phyloP scores from a whole-genome alignment of 2,113 vertebrate genomes.

The Phodopus roborovskii region DNA sequence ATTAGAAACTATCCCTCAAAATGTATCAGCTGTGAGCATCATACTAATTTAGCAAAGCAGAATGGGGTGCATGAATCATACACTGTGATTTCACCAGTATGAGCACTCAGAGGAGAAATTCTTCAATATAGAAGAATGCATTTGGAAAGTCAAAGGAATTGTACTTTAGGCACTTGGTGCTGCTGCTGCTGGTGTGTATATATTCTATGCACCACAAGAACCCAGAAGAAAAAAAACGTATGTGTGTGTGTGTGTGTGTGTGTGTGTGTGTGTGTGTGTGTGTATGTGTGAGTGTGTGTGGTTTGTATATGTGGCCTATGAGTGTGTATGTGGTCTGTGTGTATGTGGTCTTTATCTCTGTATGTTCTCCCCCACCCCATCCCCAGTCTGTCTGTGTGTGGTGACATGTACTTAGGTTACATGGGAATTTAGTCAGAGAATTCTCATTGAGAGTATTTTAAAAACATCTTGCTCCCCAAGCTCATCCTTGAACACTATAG shows the following conservation, averaged over 20 bases:
- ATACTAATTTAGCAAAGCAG: constrained; percentile 61
- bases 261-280: not conserved
- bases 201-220: not conserved
- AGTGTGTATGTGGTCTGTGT: too few relatives aligned
- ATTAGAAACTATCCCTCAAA: constrained; percentile 52
- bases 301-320: not conserved
- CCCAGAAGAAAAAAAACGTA: not conserved
- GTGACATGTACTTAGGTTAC: not conserved
- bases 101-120: constrained; percentile 58
- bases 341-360: not conserved
- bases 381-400: too few relatives aligned
- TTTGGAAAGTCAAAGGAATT: constrained; percentile 69
- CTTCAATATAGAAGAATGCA: constrained; percentile 51
- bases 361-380: not conserved
- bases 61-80: constrained; percentile 61
- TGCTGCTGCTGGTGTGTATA: not conserved
- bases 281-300: not conserved
- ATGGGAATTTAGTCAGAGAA: not conserved
- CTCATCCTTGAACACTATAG: not conserved
- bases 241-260: not conserved
- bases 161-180: not conserved
- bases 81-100: constrained; percentile 60
- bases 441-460: not conserved
- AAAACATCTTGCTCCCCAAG: not conserved
- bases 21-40: constrained; percentile 69